Conservation (phyloP, 2,113 vertebrate genomes). For the Cavia aperea region DNA sequence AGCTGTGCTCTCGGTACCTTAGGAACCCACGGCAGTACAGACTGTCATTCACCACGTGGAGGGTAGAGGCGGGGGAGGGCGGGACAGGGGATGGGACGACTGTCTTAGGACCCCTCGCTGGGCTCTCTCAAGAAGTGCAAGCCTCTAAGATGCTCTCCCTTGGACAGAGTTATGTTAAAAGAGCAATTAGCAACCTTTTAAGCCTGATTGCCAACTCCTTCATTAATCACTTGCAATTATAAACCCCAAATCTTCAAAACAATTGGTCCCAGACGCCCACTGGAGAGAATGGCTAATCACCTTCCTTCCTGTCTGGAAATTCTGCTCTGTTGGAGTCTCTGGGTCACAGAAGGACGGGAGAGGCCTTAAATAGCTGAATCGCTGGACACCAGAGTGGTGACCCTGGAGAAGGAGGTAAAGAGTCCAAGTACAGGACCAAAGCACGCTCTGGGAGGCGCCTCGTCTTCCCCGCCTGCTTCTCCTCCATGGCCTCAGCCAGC, state of each 20-base stretch:
- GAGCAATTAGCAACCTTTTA: slow-evolving; percentile 68
- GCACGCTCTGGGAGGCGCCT: neutral
- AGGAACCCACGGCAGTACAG: neutral
- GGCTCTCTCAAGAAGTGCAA: neutral
- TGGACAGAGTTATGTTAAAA: slow-evolving; percentile 66
- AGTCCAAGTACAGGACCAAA: neutral
- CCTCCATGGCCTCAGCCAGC: neutral
- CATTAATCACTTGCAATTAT: slow-evolving; percentile 77
- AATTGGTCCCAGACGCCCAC: slow-evolving; percentile 68
- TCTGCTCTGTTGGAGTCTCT: neutral
- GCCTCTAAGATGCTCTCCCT: neutral
- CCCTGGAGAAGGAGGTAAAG: neutral
- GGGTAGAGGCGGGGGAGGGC: neutral
- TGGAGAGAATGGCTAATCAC: slow-evolving; percentile 59
- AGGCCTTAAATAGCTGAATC: neutral
- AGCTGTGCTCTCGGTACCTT: neutral
- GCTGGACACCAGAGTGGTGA: neutral
- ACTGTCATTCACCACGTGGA: fast-evolving
- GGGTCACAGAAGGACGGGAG: slow-evolving; percentile 27
- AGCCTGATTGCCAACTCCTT: slow-evolving; percentile 64
- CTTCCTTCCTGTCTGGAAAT: slow-evolving; percentile 49
- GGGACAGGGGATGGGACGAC: neutral
- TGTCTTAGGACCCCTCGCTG: neutral
- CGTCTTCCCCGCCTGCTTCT: neutral
- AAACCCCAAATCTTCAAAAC: slow-evolving; percentile 70